These are phyloP conservation scores for Solea senegalensis DNA, from an alignment of 2,113 vertebrate genomes.

Conservation along the genomic window DNA sequence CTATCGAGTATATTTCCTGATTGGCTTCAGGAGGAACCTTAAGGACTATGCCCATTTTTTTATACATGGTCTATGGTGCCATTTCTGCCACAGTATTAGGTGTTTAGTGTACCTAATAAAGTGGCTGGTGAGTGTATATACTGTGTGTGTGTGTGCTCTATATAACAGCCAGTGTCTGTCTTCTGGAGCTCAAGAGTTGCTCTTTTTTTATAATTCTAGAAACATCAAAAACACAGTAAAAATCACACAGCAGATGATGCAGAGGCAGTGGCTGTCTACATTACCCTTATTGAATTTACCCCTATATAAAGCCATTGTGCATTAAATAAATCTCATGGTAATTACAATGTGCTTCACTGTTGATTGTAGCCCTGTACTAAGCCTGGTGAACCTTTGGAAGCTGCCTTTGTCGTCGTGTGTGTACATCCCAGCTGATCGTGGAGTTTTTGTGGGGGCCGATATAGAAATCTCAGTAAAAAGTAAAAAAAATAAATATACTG, in stretches of 20 bases:
- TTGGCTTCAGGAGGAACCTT: too few relatives aligned
- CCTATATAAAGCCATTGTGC: slow-evolving; percentile 44
- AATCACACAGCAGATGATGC: slow-evolving; percentile 30
- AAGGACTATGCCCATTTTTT: too few relatives aligned
- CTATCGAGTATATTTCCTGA: too few relatives aligned
- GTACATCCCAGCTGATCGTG: slow-evolving; percentile 29
- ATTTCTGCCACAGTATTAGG: too few relatives aligned
- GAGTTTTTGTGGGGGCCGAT: not conserved
- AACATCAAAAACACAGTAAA: slow-evolving; percentile 37
- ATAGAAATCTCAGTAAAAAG: not conserved
- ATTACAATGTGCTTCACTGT: slow-evolving; percentile 72
- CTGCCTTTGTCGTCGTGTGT: slow-evolving; percentile 54
- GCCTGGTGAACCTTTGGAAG: slow-evolving; percentile 52
- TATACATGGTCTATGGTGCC: too few relatives aligned
- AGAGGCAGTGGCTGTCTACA: slow-evolving; percentile 28
- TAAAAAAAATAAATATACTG: slow-evolving; percentile 7
- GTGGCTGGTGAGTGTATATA: too few relatives aligned
- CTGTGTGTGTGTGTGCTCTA: slow-evolving; percentile 34
- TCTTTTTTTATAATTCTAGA: slow-evolving; percentile 46
- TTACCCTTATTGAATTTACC: slow-evolving; percentile 40
- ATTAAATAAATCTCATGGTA: slow-evolving; percentile 57
- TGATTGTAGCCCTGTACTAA: slow-evolving; percentile 41
- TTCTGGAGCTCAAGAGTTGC: slow-evolving; percentile 17
- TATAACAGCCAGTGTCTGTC: slow-evolving; percentile 47
- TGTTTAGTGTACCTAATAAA: too few relatives aligned